Conservation (phyloP, 1,140 invertebrate species). For the Ericerus pela region DNA sequence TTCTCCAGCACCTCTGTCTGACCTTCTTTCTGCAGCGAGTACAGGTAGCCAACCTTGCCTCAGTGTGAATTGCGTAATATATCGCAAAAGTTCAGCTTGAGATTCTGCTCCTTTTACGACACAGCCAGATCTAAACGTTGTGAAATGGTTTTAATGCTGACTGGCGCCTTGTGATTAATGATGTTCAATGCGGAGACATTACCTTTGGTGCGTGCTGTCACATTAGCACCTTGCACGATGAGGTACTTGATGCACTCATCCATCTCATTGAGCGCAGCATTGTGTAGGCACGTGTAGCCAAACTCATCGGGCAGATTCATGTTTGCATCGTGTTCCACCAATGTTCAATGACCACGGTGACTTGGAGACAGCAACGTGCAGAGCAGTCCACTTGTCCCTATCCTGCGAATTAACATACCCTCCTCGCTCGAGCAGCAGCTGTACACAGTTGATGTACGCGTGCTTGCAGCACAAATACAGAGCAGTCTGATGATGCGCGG, state of each 20-base stretch:
- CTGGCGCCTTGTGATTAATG: conserved; percentile 63
- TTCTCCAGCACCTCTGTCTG: conserved; percentile 67
- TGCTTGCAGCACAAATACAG: conserved; percentile 58
- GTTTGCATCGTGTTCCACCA: conserved; percentile 40
- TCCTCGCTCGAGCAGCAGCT: conserved; percentile 52
- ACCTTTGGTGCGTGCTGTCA: conserved; percentile 61
- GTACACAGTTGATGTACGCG: conserved; percentile 59
- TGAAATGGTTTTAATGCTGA: conserved; percentile 55
- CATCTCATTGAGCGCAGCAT: conserved; percentile 57
- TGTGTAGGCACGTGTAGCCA: conserved; percentile 58
- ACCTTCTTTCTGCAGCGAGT: conserved; percentile 66
- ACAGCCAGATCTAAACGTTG: conserved; percentile 59
- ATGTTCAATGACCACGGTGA: conserved; percentile 58
- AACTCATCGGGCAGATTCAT: conserved; percentile 63
- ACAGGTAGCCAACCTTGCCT: conserved; percentile 61
- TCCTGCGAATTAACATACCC: conserved; percentile 58
- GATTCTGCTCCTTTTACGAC: conserved; percentile 58
- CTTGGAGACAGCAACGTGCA: conserved; percentile 62
- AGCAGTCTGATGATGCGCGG: conserved; percentile 57
- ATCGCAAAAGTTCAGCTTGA: conserved; percentile 61
- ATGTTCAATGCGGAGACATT: conserved; percentile 65
- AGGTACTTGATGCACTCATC: conserved; percentile 49
- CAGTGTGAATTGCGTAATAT: conserved; percentile 59
- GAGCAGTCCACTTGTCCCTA: conserved; percentile 54
- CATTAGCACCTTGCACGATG: conserved; percentile 51